Percentiles rank a stretch among this genome's conserved stretches.
These are phyloP conservation scores for Nerophis ophidion DNA, from an alignment of 2,113 vertebrate genomes.

Conservation along the genomic window DNA sequence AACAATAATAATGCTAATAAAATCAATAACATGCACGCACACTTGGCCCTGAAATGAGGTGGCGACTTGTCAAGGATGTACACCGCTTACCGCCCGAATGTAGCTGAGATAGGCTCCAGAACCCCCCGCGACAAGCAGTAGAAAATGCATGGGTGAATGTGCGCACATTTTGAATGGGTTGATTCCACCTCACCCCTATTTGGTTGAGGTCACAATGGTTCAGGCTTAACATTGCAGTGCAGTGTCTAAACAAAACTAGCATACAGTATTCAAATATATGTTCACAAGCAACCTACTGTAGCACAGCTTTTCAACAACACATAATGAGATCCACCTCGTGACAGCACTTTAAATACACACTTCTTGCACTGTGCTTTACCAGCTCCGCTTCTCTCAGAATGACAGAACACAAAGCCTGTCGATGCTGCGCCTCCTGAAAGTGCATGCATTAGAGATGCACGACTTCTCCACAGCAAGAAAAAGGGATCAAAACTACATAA, in stretches of 20 bases:
- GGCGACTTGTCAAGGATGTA: too few species aligned
- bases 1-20: background rate
- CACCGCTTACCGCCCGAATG: too few species aligned
- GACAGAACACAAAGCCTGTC: slow-evolving; percentile 34
- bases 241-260: slow-evolving; percentile 34
- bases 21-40: too few species aligned
- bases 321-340: slow-evolving; percentile 34
- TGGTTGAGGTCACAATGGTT: slow-evolving; percentile 43
- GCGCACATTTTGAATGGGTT: background rate
- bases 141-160: too few species aligned
- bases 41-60: too few species aligned
- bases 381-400: slow-evolving; percentile 28
- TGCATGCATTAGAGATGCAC: slow-evolving; percentile 10
- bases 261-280: slow-evolving; percentile 60
- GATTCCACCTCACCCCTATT: slow-evolving; percentile 25
- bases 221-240: slow-evolving; percentile 28
- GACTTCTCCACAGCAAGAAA: too few species aligned
- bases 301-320: slow-evolving; percentile 31
- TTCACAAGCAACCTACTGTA: slow-evolving; percentile 35
- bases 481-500: background rate
- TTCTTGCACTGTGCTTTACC: slow-evolving; percentile 37
- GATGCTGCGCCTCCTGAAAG: slow-evolving; percentile 9
- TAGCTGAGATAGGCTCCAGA: too few species aligned
- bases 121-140: too few species aligned
- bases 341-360: slow-evolving; percentile 54